Percentiles rank a stretch among this genome's conserved stretches.
Evolutionary conservation across 2,888 invertebrate genomes (phyloP).

Genomic region (Aphelenchoides bicaudatus): DNA sequence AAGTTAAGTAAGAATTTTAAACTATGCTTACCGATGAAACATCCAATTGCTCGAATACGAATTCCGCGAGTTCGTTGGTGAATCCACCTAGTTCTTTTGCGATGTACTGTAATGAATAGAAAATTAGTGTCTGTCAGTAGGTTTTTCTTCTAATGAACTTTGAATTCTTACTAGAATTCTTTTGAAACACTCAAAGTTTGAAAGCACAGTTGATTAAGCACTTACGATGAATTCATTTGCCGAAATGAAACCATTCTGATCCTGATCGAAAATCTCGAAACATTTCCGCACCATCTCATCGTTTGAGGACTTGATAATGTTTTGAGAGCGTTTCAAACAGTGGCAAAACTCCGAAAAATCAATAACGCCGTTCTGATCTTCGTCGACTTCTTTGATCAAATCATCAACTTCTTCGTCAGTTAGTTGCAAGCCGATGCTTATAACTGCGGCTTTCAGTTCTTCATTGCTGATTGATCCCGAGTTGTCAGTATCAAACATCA

Average conservation of each 20-base stretch:
- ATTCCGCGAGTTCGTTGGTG: constrained; percentile 55
- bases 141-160: too few species aligned
- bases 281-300: constrained; percentile 59
- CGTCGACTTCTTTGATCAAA: constrained; percentile 59
- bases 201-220: neutral
- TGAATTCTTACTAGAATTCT: too few species aligned
- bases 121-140: neutral
- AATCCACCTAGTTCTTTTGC: constrained; percentile 59
- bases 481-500: constrained; percentile 60
- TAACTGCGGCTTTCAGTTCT: constrained; percentile 59
- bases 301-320: constrained; percentile 48
- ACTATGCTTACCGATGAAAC: too few species aligned
- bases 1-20: too few species aligned
- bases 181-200: constrained; percentile 8
- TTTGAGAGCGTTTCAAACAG: constrained; percentile 60
- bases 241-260: constrained; percentile 52
- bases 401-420: constrained; percentile 56
- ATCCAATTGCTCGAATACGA: constrained; percentile 59
- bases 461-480: constrained; percentile 60
- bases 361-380: constrained; percentile 60
- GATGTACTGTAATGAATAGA: constrained; percentile 48
- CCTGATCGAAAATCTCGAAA: constrained; percentile 59
- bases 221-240: constrained; percentile 58
- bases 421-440: constrained; percentile 55
- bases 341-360: constrained; percentile 61